phyloP scores from a whole-genome alignment of 2,888 invertebrate species.

The Agriopis marginaria region DNA sequence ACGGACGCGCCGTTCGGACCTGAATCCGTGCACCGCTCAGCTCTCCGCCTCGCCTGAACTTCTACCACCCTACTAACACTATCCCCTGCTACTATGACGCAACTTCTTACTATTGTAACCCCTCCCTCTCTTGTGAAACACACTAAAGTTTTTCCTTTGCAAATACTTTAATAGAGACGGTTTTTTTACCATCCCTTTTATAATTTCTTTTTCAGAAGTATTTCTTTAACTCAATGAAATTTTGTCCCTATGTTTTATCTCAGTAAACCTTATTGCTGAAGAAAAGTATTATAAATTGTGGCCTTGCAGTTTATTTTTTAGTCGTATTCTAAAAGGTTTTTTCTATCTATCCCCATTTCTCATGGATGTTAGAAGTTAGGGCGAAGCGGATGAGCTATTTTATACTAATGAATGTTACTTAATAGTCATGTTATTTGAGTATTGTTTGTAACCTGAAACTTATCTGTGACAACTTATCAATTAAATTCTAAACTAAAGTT shows the following conservation, averaged over 20 bases:
- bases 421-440: conserved; percentile 65
- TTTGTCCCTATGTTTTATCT: no score
- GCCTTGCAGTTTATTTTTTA: not conserved
- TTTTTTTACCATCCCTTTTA: no score
- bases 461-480: conserved; percentile 43
- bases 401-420: conserved; percentile 66
- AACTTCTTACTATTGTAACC: conserved; percentile 6
- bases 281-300: not conserved
- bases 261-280: no score
- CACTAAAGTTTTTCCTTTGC: not conserved
- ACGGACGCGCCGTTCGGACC: conserved; percentile 97
- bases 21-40: conserved; percentile 80
- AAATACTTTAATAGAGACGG: not conserved
- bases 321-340: conserved; percentile 13
- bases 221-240: no score
- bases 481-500: conserved; percentile 24
- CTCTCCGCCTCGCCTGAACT: conserved; percentile 71
- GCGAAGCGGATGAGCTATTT: conserved; percentile 83
- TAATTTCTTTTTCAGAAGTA: no score
- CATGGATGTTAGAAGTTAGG: conserved; percentile 80
- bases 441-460: conserved; percentile 57
- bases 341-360: conserved; percentile 32
- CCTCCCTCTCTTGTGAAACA: not conserved
- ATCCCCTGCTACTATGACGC: conserved; percentile 23
- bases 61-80: conserved; percentile 16